Evolutionary conservation across 2,888 invertebrate species (phyloP).

Genomic region (Monochamus alternatus): DNA sequence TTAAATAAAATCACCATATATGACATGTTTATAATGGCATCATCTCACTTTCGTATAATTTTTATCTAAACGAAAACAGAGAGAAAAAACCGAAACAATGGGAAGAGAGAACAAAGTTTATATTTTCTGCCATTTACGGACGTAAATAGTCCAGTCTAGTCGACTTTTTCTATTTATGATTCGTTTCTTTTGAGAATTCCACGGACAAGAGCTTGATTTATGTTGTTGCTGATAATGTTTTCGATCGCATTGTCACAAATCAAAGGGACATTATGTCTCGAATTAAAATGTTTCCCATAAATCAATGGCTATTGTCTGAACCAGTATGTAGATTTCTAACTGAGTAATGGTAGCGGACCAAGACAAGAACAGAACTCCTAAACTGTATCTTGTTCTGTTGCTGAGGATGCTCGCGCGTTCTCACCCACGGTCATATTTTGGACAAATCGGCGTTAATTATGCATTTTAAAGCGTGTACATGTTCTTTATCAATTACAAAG

Average conservation of each 20-base stretch:
- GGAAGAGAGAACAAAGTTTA: slow-evolving; percentile 56
- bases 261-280: slow-evolving; percentile 71
- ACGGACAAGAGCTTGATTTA: slow-evolving; percentile 65
- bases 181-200: slow-evolving; percentile 59
- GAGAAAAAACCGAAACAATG: slow-evolving; percentile 58
- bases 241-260: slow-evolving; percentile 70
- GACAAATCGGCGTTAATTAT: neutral
- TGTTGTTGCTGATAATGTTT: slow-evolving; percentile 68
- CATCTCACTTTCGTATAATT: slow-evolving; percentile 47
- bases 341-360: slow-evolving; percentile 63
- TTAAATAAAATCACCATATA: slow-evolving; percentile 45
- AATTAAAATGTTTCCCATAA: slow-evolving; percentile 70
- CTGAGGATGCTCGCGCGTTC: slow-evolving; percentile 37
- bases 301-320: slow-evolving; percentile 70
- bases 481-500: too few relatives aligned
- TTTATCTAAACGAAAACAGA: slow-evolving; percentile 45
- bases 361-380: slow-evolving; percentile 58
- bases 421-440: slow-evolving; percentile 41
- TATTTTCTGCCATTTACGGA: slow-evolving; percentile 59
- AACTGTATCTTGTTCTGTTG: slow-evolving; percentile 57
- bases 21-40: slow-evolving; percentile 51
- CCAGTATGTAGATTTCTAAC: slow-evolving; percentile 69
- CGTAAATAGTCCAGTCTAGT: slow-evolving; percentile 60
- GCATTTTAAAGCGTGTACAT: too few relatives aligned
- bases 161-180: slow-evolving; percentile 63